Base-by-base conservation (phyloP, 2,888 invertebrate genomes). In the Heliconius sara region DNA sequence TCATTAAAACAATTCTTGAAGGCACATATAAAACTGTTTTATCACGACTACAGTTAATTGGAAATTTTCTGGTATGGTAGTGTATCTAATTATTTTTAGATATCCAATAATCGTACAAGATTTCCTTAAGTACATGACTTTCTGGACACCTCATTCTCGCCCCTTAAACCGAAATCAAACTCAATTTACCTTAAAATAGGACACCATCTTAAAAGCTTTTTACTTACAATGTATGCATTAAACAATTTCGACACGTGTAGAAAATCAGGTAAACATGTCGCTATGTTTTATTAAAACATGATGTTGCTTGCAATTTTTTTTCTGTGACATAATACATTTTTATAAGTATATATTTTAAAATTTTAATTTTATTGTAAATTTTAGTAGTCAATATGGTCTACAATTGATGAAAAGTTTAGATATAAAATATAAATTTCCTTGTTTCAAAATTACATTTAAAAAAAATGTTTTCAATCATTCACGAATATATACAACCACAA, bases 201-300 rank as follows among this genome's bases (percentile, higher is more conserved):
- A 79, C 80, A 83, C 77, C 82, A 79, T 81, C 83, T 83, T 84
- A 83, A 84, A 84, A 84, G 84, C 83, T 83, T 83, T 83, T 81
- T 73, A 77, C 79, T 60, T 79, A 76, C 78, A 76, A 78, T 79
- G 68, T 43, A 75, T 78, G 71, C 82, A 80, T 79, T 83, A 78
- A 78, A 81, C 80, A 82, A 63, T 79, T 81, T 80, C 72, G 75
- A 71, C 75, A 78, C 80, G 82, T 78, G 79, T 78, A 70, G 43
- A 47, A 79, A 72, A 82, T 81, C 47, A 79, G 66, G 78, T 81
- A 71, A 71, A 80, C 10, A 65, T 63, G 2, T 60, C 16, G 30
- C 30, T 34, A n/a, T 73, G 9, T 34, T 25, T 60, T 73, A 39
- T 0, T 34, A 60, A n/a, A 30, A 52, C n/a, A 30, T 34, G 16